Conservation (phyloP, 2,113 vertebrate genomes). For the human (Homo sapiens) region DNA sequence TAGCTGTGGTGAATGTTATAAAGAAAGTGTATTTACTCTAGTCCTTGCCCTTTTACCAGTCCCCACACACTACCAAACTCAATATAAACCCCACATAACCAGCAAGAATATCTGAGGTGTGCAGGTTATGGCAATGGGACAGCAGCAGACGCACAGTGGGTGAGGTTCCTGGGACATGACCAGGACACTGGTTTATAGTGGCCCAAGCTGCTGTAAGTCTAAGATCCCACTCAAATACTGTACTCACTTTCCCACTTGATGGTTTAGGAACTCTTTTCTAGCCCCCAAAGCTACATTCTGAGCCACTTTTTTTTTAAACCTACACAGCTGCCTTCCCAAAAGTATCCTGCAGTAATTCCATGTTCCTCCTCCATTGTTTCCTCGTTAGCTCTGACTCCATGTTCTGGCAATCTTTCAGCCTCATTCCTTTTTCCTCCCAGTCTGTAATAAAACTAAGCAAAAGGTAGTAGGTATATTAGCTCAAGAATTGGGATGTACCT, state of each 20-base stretch:
- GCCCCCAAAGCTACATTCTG: neutral
- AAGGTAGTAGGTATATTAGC: neutral
- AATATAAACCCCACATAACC: neutral
- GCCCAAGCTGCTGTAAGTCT: neutral
- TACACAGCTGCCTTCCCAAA: neutral
- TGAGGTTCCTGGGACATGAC: neutral
- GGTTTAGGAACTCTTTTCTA: neutral
- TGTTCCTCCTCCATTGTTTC: neutral
- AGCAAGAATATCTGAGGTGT: neutral
- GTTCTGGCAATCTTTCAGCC: neutral
- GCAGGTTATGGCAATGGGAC: neutral
- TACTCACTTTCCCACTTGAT: neutral
- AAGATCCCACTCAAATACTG: neutral
- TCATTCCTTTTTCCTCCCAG: neutral
- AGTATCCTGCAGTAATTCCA: neutral
- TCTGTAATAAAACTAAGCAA: conserved; percentile 6
- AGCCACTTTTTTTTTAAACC: neutral
- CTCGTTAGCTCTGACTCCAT: neutral
- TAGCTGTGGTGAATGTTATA: neutral
- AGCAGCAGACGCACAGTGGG: no score
- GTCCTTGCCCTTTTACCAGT: neutral
- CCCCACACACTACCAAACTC: neutral
- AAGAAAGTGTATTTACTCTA: neutral
- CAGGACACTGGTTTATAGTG: neutral
- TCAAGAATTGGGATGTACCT: neutral